Conservation (phyloP, 1,140 invertebrate species). For the Nasonia longicornis region DNA sequence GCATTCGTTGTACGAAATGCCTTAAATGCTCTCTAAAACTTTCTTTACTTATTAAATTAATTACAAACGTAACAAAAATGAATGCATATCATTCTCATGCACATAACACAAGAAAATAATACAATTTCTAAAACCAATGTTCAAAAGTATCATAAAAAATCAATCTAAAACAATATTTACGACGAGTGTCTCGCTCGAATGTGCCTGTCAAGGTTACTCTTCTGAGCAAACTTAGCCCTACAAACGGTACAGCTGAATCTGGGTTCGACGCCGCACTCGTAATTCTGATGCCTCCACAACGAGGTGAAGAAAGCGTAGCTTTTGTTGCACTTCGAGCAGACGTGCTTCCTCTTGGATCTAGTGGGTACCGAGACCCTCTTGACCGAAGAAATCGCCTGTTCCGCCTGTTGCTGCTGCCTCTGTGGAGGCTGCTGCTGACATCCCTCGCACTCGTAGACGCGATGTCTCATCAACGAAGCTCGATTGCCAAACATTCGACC, state of each 20-base stretch:
- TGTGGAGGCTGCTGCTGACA: neutral
- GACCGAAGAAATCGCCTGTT: neutral
- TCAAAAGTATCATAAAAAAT: neutral
- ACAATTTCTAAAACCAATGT: neutral
- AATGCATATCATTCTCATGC: neutral
- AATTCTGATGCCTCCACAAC: constrained; percentile 69
- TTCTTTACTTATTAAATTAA: neutral
- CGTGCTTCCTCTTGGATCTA: constrained; percentile 61
- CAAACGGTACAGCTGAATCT: constrained; percentile 68
- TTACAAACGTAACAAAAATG: neutral
- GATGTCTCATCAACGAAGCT: constrained; percentile 66
- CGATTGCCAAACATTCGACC: constrained; percentile 63
- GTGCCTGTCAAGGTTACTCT: constrained; percentile 66
- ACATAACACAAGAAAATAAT: neutral
- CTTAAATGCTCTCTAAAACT: neutral
- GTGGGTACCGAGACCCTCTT: neutral
- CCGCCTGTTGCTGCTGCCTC: neutral
- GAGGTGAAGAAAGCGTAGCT: constrained; percentile 68
- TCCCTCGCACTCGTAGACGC: constrained; percentile 64
- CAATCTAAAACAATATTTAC: neutral
- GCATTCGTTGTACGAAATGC: neutral
- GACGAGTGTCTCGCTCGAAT: constrained; percentile 57
- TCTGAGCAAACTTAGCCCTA: constrained; percentile 65
- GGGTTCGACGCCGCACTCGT: constrained; percentile 72
- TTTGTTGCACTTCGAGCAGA: constrained; percentile 67